Evolutionary conservation across 1,140 invertebrate species (phyloP), one percentile per base, ranked within the genome.

Genomic region (Manduca sexta): DNA sequence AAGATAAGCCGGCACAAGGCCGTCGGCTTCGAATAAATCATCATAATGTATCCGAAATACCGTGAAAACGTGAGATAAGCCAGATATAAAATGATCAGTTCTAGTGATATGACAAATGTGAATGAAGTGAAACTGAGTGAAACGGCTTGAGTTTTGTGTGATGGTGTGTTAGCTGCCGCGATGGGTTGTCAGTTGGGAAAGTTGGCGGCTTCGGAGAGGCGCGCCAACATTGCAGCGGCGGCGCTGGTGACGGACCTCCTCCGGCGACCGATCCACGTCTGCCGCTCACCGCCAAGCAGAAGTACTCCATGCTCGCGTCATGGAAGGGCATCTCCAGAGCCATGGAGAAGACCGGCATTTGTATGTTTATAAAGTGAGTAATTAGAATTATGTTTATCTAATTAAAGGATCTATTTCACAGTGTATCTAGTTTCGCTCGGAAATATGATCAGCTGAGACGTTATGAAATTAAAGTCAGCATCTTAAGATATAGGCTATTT

Each of bases 321-420:
- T 97, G 95, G 95, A 96, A 95, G 74, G 94, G 92, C 3, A 95
- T 96, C 53, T 91, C 91, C 37, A 89, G 94, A 57, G 94, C 94
- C 1, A 93, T 96, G 89, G 93, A 95, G 78, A 90, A 92, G 11
- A 96, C 95, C 17, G 95, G 95, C 12, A 90, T 97, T 56, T 91
- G 90, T 80, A 97, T 97, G 95, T 96, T 97, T 81, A 88, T 96
- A 75, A 94, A 94, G 95, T 96, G 85, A 92, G 93, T 91, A 44
- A 4, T 47, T 33, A 37, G 31, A 11, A 16, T 17, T 45, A 33
- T 26, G 8, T 26, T n/a, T n/a, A n/a, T 3, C 21, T 21, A 3
- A 26, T 26, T 5, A 8, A 26, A n/a, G n/a, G n/a, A n/a, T n/a
- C n/a, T n/a, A n/a, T n/a, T n/a, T n/a, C n/a, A n/a, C n/a, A n/a